These are phyloP conservation scores for Sicus ferrugineus DNA, from an alignment of 2,888 invertebrate species.

Conservation along the genomic window DNA sequence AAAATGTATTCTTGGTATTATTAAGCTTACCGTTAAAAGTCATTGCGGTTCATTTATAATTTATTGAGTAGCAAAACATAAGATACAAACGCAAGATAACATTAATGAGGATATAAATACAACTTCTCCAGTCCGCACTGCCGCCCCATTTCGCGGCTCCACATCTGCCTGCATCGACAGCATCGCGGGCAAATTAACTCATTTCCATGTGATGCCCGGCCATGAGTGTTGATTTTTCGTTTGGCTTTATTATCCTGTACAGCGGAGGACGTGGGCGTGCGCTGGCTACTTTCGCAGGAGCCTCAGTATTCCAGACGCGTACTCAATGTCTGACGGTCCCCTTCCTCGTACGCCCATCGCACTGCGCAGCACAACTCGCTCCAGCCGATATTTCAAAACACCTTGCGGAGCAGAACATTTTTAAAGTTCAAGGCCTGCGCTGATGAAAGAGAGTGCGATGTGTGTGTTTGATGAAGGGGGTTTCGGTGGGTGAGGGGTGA, in stretches of 20 bases:
- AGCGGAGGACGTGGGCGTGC: background rate
- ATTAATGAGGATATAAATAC: conserved; percentile 1
- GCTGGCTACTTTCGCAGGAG: background rate
- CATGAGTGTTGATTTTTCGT: conserved; percentile 10
- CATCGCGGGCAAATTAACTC: conserved; percentile 13
- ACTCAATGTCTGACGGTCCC: too few relatives aligned
- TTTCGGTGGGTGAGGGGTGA: too few relatives aligned
- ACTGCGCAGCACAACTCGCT: too few relatives aligned
- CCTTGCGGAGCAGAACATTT: conserved; percentile 9
- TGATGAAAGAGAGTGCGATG: too few relatives aligned
- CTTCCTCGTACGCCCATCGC: too few relatives aligned
- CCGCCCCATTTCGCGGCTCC: background rate
- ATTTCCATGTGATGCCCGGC: conserved; percentile 1
- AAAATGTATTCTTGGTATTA: too few relatives aligned
- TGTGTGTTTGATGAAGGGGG: too few relatives aligned
- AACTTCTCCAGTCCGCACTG: background rate
- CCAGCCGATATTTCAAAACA: too few relatives aligned
- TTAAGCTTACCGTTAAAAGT: background rate
- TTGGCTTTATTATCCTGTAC: conserved; percentile 16
- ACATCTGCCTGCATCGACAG: background rate
- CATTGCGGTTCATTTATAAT: conserved; percentile 3
- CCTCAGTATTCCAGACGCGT: too few relatives aligned
- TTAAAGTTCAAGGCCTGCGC: conserved; percentile 24
- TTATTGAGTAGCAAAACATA: conserved; percentile 3
- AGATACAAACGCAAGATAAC: background rate